Base-by-base conservation (phyloP, 2,888 invertebrate genomes). In the Ceramica pisi region DNA sequence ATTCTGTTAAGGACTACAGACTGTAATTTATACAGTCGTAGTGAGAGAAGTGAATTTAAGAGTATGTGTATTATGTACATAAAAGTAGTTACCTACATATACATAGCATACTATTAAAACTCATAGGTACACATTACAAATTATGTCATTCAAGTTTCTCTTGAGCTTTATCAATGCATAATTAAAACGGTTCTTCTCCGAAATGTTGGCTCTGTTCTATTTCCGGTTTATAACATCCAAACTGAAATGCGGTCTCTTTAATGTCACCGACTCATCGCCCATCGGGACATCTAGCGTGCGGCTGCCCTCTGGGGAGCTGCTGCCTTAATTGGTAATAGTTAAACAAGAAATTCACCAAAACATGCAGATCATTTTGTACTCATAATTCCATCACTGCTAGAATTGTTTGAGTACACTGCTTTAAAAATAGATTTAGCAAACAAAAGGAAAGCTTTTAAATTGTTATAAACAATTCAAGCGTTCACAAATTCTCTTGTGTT, bases 401-500 rank as follows among this genome's bases (percentile, higher is more conserved):
- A 26, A 4, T 57, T 50, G 44, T 65, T 64, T 50, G 2, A 7
- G 48, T 19, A 35, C 16, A 63, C 12, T n/a, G 10, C 55, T 55
- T 31, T 35, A 44, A 19, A 46, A 41, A 56, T 35, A 23, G 19
- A 63, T 12, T 12, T 55, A 16, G 16, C 41, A 67, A 75, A 51
- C 35, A 21, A 19, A 10, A 38, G 7, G 57, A 46, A 51, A 51
- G 38, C 21, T 67, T 59, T 76, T 41, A 59, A 59, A 75, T 65
- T 51, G 67, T 50, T 57, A n/a, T 12, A 73, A 38, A 21, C 26
- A 63, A 78, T 75, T 71, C 67, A 63, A 62, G 61, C 76, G 51
- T 62, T 61, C 64, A 63, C 31, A 51, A 71, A 68, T 68, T 69
- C 63, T 62, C 68, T 57, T 62, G 48, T 75, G 66, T 79, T 79